Conservation (phyloP, 1,140 invertebrate genomes). For the Dendroctonus ponderosae region DNA sequence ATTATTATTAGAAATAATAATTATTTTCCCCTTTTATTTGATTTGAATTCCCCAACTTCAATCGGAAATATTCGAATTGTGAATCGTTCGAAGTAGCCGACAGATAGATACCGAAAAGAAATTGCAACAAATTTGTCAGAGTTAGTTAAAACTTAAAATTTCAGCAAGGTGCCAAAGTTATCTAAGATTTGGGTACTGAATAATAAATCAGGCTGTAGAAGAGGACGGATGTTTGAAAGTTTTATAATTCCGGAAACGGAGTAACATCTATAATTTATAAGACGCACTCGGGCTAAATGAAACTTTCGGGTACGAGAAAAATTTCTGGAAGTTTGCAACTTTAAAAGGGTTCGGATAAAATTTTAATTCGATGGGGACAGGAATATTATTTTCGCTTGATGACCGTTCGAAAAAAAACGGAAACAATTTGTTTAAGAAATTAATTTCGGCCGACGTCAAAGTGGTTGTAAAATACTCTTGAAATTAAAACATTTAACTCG, state of each 20-base stretch:
- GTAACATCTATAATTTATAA: constrained; percentile 34
- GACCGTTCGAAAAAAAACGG: too few species aligned
- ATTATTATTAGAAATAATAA: too few species aligned
- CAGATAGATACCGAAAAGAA: too few species aligned
- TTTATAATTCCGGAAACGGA: constrained; percentile 28
- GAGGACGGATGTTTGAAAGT: constrained; percentile 19
- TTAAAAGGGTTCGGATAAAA: constrained; percentile 15
- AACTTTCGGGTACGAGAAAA: constrained; percentile 15
- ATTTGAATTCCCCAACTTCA: too few species aligned
- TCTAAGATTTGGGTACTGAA: constrained; percentile 14
- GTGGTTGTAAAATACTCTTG: background rate
- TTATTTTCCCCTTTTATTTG: too few species aligned
- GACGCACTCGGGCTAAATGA: constrained; percentile 26
- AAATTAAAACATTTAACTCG: too few species aligned
- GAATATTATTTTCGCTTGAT: background rate
- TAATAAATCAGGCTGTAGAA: constrained; percentile 17
- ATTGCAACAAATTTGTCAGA: too few species aligned
- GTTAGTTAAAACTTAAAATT: too few species aligned
- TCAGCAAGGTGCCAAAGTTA: constrained; percentile 13
- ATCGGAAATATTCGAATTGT: too few species aligned
- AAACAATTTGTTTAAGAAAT: background rate
- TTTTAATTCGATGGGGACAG: constrained; percentile 12
- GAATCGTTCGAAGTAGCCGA: too few species aligned
- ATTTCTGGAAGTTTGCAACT: constrained; percentile 8
- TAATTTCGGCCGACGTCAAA: background rate